Percentiles rank a stretch among this genome's conserved stretches.
Evolutionary conservation across 2,113 vertebrate species (phyloP).

Genomic region (Leucosticte australis): DNA sequence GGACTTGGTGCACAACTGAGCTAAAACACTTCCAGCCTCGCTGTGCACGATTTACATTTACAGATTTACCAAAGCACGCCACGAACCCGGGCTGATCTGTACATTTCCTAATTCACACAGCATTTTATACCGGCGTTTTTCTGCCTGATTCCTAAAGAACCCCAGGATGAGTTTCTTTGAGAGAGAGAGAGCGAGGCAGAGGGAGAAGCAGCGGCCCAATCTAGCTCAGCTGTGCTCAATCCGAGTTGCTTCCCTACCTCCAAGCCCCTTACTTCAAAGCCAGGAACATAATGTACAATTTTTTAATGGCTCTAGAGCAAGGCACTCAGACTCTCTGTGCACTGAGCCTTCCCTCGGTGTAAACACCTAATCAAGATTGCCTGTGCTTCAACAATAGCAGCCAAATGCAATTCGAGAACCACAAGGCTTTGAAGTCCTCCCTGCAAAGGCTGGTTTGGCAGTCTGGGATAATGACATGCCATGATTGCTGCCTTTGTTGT

Average conservation of each 20-base stretch:
- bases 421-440: constrained; percentile 96
- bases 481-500: constrained; percentile 99
- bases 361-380: constrained; percentile 99
- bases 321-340: constrained; percentile 92
- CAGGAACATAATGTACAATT: constrained; percentile 99
- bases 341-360: constrained; percentile 94
- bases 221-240: constrained; percentile 91
- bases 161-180: constrained; percentile 84
- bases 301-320: constrained; percentile 99
- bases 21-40: neutral
- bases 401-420: constrained; percentile 99
- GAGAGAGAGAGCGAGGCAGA: neutral
- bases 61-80: neutral
- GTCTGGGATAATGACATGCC: constrained; percentile 92
- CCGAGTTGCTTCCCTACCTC: constrained; percentile 87
- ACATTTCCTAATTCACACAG: neutral
- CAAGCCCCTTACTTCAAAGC: constrained; percentile 98
- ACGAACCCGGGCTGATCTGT: neutral
- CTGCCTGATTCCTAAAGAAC: constrained; percentile 78
- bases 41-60: neutral
- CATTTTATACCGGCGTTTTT: constrained; percentile 67
- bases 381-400: constrained; percentile 95
- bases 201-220: constrained; percentile 84
- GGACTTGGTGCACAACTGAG: neutral
- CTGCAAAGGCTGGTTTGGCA: constrained; percentile 94